These are phyloP conservation scores for Macheiramphus alcinus DNA, from an alignment of 2,113 vertebrate species.

Conservation along the genomic window DNA sequence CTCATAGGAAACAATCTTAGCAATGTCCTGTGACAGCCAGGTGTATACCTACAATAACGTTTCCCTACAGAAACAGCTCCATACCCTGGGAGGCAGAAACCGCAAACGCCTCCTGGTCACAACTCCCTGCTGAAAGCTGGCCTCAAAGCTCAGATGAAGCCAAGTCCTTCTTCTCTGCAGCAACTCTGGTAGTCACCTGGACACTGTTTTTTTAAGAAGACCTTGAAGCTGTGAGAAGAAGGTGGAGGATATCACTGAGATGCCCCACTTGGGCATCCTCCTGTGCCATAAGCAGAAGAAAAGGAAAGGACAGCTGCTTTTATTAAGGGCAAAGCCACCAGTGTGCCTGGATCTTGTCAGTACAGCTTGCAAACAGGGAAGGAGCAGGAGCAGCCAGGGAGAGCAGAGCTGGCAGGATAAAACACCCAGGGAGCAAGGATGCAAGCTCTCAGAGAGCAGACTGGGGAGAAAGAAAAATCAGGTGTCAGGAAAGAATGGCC, in stretches of 20 bases:
- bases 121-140: not conserved
- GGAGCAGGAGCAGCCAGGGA: not conserved
- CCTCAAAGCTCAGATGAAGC: not conserved
- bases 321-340: not conserved
- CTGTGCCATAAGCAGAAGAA: not conserved
- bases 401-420: not conserved
- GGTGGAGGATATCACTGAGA: not conserved
- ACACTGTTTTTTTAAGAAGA: not conserved
- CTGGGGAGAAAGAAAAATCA: conserved; percentile 36
- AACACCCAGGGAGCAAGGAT: not conserved
- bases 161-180: not conserved
- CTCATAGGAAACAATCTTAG: not conserved
- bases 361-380: not conserved
- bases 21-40: not conserved
- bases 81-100: not conserved
- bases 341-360: not conserved
- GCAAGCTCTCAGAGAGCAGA: not conserved
- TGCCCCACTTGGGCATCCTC: not conserved
- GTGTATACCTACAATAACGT: not conserved
- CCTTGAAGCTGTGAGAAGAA: not conserved
- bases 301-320: not conserved
- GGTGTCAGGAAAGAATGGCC: conserved; percentile 25
- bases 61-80: not conserved
- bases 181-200: not conserved
- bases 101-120: not conserved